These are phyloP conservation scores for Pollicipes pollicipes DNA, from an alignment of 1,140 invertebrate genomes.

Conservation along the genomic window DNA sequence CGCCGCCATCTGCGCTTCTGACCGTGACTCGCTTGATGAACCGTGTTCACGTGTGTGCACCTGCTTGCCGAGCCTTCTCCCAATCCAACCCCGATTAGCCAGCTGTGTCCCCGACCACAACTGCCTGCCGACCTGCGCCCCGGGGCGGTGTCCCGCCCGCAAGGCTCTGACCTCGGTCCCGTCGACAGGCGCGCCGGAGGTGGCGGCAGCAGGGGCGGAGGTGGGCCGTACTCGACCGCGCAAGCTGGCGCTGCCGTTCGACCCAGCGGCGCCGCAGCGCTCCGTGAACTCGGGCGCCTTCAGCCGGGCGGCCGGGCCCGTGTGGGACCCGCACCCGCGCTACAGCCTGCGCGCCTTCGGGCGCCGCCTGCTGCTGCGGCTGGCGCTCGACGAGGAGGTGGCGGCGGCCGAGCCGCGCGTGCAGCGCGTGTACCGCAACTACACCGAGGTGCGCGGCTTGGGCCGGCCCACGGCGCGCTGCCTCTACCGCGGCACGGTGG, in stretches of 20 bases:
- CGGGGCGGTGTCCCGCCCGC: too few relatives aligned
- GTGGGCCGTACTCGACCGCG: background rate
- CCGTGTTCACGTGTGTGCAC: too few relatives aligned
- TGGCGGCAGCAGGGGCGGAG: too few relatives aligned
- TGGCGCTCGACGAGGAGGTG: background rate
- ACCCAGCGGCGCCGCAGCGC: background rate
- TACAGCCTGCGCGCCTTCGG: background rate
- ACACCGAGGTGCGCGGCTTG: background rate
- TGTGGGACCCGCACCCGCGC: background rate
- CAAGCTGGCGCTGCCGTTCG: background rate
- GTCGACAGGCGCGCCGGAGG: too few relatives aligned
- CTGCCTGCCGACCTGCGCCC: too few relatives aligned
- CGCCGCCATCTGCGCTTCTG: too few relatives aligned
- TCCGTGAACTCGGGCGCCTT: background rate
- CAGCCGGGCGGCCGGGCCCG: background rate
- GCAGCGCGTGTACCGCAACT: background rate
- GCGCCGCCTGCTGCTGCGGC: background rate
- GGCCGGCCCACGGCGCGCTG: background rate
- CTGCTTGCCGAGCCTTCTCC: too few relatives aligned
- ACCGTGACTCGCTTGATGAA: too few relatives aligned
- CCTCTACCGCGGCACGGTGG: background rate
- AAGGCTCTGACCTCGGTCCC: too few relatives aligned
- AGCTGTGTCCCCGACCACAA: too few relatives aligned
- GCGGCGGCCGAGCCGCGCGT: background rate
- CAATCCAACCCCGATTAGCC: too few relatives aligned